Evolutionary conservation across 1,140 invertebrate genomes (phyloP).

Genomic region (Drosophila nikananu): DNA sequence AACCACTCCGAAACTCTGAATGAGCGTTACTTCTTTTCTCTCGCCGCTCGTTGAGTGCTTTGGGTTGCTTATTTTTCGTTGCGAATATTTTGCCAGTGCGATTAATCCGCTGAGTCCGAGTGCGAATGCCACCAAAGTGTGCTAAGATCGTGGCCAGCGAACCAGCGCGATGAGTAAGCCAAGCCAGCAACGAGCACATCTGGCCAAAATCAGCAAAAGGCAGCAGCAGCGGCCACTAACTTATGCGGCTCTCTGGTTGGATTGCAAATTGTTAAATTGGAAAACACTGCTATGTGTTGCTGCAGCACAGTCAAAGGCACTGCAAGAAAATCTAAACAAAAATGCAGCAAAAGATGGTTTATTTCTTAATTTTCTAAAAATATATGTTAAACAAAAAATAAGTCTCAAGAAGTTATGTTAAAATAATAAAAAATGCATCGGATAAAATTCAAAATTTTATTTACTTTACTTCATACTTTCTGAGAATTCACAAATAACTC

Average conservation of each 20-base stretch:
- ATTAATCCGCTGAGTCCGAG: conserved; percentile 17
- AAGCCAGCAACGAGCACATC: conserved; percentile 50
- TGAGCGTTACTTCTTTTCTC: conserved; percentile 29
- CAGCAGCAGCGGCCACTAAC: conserved; percentile 50
- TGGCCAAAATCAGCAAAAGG: conserved; percentile 62
- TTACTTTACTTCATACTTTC: neutral
- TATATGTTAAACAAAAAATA: neutral
- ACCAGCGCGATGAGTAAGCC: conserved; percentile 73
- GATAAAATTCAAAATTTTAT: neutral
- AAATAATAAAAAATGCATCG: too few relatives aligned
- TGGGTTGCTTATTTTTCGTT: conserved; percentile 11
- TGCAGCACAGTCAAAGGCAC: conserved; percentile 36
- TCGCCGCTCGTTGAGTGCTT: conserved; percentile 5
- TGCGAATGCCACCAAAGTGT: conserved; percentile 60
- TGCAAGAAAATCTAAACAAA: neutral
- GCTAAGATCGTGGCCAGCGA: conserved; percentile 71
- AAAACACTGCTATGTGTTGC: conserved; percentile 51
- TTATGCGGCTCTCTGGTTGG: conserved; percentile 67
- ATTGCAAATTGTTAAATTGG: conserved; percentile 76
- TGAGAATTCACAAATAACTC: rapidly evolving
- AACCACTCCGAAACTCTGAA: conserved; percentile 51
- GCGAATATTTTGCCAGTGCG: conserved; percentile 21
- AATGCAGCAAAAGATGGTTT: neutral
- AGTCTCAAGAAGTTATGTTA: too few relatives aligned
- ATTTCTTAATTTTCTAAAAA: neutral